Evolutionary conservation across 1,140 invertebrate species (phyloP).

Genomic region (Leptinotarsa undecemlineata): DNA sequence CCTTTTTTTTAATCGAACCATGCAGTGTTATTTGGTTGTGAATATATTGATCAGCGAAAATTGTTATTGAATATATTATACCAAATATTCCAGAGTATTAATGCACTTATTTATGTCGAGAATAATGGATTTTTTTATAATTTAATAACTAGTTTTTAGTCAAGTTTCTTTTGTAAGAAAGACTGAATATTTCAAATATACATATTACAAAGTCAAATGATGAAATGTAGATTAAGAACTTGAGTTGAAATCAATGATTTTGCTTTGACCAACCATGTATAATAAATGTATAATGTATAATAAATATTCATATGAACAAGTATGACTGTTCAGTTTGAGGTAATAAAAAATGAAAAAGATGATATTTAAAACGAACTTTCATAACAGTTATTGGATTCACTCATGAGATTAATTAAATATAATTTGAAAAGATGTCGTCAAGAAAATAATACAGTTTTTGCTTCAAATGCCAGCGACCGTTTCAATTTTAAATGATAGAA

Average conservation of each 20-base stretch:
- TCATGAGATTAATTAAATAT: no score
- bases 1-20: background rate
- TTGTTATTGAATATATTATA: conserved; percentile 19
- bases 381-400: no score
- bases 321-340: no score
- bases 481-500: no score
- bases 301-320: no score
- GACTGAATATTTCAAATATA: conserved; percentile 40
- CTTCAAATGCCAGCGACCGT: no score
- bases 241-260: background rate
- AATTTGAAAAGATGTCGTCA: no score
- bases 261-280: background rate
- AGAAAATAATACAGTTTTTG: no score
- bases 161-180: conserved; percentile 32
- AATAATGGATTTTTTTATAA: conserved; percentile 9
- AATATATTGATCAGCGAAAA: conserved; percentile 27
- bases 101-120: conserved; percentile 17
- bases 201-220: background rate
- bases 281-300: no score
- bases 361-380: no score
- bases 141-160: conserved; percentile 23
- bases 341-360: no score
- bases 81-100: conserved; percentile 27
- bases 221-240: background rate
- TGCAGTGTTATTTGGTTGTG: background rate